phyloP scores from a whole-genome alignment of 2,797 vertebrate species.

The Lithobates sylvaticus region DNA sequence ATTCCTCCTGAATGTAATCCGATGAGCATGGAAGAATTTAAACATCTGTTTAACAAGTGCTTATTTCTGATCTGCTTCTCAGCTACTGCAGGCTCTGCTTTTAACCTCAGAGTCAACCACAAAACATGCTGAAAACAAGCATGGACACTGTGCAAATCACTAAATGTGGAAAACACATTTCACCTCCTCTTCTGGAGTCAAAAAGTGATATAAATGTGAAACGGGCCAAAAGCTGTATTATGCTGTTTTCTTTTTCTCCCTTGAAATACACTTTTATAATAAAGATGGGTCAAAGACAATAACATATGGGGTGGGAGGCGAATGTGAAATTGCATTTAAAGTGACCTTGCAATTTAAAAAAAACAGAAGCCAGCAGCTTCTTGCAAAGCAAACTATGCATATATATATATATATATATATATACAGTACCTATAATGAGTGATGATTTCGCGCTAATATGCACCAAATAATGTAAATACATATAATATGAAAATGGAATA shows the following conservation, averaged over 20 bases:
- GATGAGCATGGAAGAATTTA: neutral
- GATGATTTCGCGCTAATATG: too few relatives aligned
- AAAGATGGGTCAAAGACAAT: neutral
- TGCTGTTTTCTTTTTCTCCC: neutral
- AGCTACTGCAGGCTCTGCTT: slow-evolving; percentile 18
- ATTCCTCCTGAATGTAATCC: slow-evolving; percentile 25
- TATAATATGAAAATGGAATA: too few relatives aligned
- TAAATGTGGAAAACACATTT: slow-evolving; percentile 46
- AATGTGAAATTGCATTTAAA: too few relatives aligned
- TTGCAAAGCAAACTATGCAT: too few relatives aligned
- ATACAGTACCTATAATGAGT: too few relatives aligned
- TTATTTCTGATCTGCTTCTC: slow-evolving; percentile 5
- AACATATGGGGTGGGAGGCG: neutral
- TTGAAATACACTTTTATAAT: neutral
- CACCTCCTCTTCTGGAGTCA: neutral
- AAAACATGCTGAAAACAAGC: slow-evolving; percentile 52
- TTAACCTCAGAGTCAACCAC: slow-evolving; percentile 36
- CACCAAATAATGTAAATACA: too few relatives aligned
- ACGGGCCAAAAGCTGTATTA: neutral
- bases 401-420: too few relatives aligned
- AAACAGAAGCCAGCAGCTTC: too few relatives aligned
- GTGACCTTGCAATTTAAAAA: too few relatives aligned
- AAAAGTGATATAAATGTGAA: neutral
- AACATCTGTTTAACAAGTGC: slow-evolving; percentile 46
- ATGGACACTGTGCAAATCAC: slow-evolving; percentile 4